A percentile compares a stretch with the other conserved stretches of the same genome.
phyloP scores from a whole-genome alignment of 1,140 invertebrate species.

The Caenorhabditis inopinata region DNA sequence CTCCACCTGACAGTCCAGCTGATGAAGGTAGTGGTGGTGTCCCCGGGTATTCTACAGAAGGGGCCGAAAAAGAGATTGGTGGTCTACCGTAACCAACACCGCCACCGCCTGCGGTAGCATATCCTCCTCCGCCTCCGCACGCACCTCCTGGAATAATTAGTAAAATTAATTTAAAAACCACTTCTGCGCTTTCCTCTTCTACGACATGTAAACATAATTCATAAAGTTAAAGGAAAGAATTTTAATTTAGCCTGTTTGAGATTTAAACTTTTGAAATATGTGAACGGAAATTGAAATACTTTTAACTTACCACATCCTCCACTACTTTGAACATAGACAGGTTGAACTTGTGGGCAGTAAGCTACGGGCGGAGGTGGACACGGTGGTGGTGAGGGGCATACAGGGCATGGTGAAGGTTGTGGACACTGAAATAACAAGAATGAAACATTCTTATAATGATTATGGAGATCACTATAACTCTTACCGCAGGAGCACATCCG shows the following conservation, averaged over 20 bases:
- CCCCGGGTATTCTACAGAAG: background rate
- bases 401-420: conserved; percentile 37
- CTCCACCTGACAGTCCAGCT: background rate
- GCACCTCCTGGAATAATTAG: background rate
- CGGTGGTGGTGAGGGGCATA: conserved; percentile 30
- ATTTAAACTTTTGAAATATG: too few relatives aligned
- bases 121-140: background rate
- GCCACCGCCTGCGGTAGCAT: background rate
- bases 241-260: too few relatives aligned
- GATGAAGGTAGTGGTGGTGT: background rate
- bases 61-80: background rate
- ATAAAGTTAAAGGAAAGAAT: too few relatives aligned
- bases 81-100: background rate
- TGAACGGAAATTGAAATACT: background rate
- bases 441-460: too few relatives aligned
- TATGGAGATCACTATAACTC: too few relatives aligned
- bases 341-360: conserved; percentile 40
- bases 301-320: background rate
- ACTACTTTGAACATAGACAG: conserved; percentile 36
- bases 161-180: background rate
- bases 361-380: conserved; percentile 41
- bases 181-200: background rate
- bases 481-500: conserved; percentile 35
- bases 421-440: conserved; percentile 33
- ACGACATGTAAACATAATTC: too few relatives aligned